Evolutionary conservation across 2,888 invertebrate species (phyloP).

Genomic region (Apamea monoglypha): DNA sequence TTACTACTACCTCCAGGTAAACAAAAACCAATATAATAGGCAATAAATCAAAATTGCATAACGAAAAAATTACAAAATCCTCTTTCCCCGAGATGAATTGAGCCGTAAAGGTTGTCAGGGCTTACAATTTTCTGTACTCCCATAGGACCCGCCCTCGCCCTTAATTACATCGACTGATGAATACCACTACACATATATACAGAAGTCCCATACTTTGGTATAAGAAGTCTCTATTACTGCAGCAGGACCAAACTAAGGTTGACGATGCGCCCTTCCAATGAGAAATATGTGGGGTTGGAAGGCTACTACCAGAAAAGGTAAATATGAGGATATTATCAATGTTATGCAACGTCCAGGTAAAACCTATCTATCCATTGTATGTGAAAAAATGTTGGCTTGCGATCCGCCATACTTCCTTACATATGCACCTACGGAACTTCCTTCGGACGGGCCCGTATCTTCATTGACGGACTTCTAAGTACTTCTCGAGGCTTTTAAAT

Average conservation of each 20-base stretch:
- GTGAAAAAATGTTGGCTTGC: too few relatives aligned
- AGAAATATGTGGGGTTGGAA: background rate
- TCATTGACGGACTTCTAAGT: too few relatives aligned
- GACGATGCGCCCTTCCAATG: background rate
- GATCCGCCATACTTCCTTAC: too few relatives aligned
- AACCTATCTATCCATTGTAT: too few relatives aligned
- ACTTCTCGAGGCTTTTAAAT: too few relatives aligned
- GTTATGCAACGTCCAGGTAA: too few relatives aligned
- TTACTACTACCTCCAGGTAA: background rate
- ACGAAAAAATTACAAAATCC: constrained; percentile 23
- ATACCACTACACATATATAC: background rate
- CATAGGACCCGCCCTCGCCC: constrained; percentile 44
- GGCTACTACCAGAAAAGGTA: too few relatives aligned
- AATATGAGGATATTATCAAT: too few relatives aligned
- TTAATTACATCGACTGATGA: constrained; percentile 60
- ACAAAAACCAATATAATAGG: background rate
- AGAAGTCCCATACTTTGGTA: constrained; percentile 20
- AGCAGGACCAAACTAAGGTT: background rate
- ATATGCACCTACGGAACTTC: too few relatives aligned
- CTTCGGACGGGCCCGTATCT: too few relatives aligned
- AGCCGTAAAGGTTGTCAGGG: constrained; percentile 69
- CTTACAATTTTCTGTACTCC: constrained; percentile 69
- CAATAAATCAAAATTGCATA: constrained; percentile 25
- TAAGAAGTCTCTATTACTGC: background rate
- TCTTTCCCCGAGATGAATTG: constrained; percentile 46